Percentiles rank a stretch among this genome's conserved stretches.
These are phyloP conservation scores for Andrena hattorfiana DNA, from an alignment of 2,888 invertebrate species.

Conservation along the genomic window DNA sequence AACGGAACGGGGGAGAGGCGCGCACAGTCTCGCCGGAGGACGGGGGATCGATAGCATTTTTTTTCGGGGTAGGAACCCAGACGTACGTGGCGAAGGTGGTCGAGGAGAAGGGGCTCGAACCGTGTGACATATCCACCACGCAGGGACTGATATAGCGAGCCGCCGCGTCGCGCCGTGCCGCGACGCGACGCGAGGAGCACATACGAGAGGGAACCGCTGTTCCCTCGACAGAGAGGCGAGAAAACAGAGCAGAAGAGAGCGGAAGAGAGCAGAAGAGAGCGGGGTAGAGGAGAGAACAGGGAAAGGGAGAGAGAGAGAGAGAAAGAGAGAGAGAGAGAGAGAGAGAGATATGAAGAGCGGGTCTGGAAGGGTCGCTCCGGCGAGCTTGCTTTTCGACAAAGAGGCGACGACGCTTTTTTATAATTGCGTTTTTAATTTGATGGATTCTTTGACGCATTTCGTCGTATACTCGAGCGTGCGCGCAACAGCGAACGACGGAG, in stretches of 20 bases:
- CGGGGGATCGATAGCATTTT: constrained; percentile 78
- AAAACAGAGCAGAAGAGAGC: constrained; percentile 1
- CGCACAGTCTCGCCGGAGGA: constrained; percentile 46
- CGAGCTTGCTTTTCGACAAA: constrained; percentile 81
- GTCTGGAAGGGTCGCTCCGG: constrained; percentile 63
- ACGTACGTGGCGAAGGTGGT: constrained; percentile 69
- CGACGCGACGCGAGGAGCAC: constrained; percentile 39
- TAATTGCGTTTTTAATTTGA: constrained; percentile 85
- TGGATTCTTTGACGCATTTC: constrained; percentile 82
- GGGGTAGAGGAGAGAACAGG: constrained; percentile 28
- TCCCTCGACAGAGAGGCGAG: constrained; percentile 26
- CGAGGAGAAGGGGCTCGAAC: constrained; percentile 60
- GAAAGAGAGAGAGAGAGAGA: constrained; percentile 27
- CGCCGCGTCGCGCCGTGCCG: constrained; percentile 36
- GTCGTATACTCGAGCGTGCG: constrained; percentile 67
- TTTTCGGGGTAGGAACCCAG: constrained; percentile 74
- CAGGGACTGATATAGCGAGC: constrained; percentile 57
- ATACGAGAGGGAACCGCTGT: constrained; percentile 30
- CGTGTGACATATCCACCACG: constrained; percentile 64
- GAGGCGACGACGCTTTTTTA: constrained; percentile 81
- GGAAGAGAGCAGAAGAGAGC: not conserved
- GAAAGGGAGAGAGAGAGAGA: constrained; percentile 37
- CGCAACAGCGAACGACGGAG: constrained; percentile 45
- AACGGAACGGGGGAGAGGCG: constrained; percentile 16
- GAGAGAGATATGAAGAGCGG: constrained; percentile 37